A percentile compares a stretch with the other conserved stretches of the same genome.
Evolutionary conservation across 2,888 invertebrate species (phyloP).

Genomic region (Uropetala carovei): DNA sequence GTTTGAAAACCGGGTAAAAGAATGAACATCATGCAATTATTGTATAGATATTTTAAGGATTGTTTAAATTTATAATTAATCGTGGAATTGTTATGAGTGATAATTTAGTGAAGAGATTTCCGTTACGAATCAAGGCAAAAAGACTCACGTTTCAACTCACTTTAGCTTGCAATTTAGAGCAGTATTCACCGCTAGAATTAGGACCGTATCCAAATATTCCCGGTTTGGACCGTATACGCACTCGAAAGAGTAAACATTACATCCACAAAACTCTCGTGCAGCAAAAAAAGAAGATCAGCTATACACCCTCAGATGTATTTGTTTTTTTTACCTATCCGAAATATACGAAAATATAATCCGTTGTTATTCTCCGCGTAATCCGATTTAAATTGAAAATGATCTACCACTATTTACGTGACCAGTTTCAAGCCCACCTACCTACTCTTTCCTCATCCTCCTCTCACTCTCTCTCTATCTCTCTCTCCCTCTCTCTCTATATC

Average conservation of each 20-base stretch:
- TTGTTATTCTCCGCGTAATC: background rate
- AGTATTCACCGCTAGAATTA: background rate
- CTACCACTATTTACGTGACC: background rate
- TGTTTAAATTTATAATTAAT: no score
- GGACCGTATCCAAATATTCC: background rate
- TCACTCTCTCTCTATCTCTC: no score
- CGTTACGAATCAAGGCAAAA: background rate
- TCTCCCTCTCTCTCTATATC: no score
- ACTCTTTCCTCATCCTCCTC: background rate
- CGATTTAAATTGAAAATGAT: background rate
- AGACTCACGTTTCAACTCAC: background rate
- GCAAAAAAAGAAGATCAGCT: background rate
- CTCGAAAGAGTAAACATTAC: background rate
- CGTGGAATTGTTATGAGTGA: no score
- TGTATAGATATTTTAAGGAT: no score
- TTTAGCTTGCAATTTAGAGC: background rate
- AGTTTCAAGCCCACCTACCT: conserved; percentile 11
- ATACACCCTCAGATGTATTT: no score
- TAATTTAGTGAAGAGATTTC: no score
- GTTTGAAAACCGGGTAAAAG: no score
- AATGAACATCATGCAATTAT: no score
- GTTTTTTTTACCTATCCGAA: background rate
- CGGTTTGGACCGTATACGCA: background rate
- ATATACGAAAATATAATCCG: background rate
- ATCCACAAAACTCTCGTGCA: no score